phyloP scores from a whole-genome alignment of 2,113 vertebrate genomes.

The Dipodomys spectabilis region DNA sequence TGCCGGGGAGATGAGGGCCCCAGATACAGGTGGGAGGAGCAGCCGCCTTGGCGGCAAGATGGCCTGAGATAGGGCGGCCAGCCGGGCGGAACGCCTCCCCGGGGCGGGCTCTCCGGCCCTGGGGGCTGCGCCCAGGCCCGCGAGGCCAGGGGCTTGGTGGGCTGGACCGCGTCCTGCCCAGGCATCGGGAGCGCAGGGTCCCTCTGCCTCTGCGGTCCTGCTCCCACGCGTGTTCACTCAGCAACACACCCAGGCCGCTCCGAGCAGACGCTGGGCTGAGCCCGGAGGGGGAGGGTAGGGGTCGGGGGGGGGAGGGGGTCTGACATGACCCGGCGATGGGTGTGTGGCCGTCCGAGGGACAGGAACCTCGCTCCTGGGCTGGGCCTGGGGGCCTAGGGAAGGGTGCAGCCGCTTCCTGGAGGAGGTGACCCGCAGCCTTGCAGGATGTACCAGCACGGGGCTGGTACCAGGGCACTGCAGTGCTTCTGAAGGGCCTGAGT shows the following conservation, averaged over 20 bases:
- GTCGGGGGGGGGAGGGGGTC: no score
- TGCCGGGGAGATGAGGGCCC: conserved; percentile 67
- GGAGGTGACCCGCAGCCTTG: background rate
- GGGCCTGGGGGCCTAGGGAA: background rate
- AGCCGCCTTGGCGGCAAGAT: conserved; percentile 69
- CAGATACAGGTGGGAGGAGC: conserved; percentile 70
- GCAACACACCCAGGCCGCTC: no score
- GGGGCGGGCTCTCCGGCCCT: background rate
- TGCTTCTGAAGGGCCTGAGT: no score
- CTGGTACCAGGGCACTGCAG: fast-evolving
- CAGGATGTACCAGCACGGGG: background rate
- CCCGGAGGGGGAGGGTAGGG: background rate
- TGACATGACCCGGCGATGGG: background rate
- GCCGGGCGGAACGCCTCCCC: background rate
- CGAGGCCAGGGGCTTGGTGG: background rate
- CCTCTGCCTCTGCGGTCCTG: background rate
- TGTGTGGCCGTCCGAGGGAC: background rate
- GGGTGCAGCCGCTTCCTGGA: background rate
- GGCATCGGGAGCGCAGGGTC: background rate
- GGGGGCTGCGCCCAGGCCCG: background rate
- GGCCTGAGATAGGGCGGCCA: conserved; percentile 73
- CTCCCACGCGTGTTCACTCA: background rate
- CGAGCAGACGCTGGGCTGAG: background rate
- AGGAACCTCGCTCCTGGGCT: background rate
- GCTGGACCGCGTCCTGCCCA: background rate